Evolutionary conservation across 2,797 vertebrate species (phyloP).

Genomic region (Oryzias sinensis): DNA sequence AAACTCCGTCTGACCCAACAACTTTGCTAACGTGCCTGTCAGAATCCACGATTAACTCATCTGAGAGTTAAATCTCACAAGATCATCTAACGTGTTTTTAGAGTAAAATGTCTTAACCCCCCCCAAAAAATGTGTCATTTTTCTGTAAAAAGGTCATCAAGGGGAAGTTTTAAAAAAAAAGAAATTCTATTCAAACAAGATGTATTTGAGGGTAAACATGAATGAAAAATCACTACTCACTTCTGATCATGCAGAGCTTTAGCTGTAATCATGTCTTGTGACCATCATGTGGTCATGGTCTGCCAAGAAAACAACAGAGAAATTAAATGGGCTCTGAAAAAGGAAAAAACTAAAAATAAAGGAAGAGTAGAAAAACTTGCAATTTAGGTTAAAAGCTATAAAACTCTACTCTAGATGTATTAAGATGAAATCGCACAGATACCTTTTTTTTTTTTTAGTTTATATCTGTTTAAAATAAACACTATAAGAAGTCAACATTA

Average conservation of each 20-base stretch:
- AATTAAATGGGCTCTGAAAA: conserved; percentile 6
- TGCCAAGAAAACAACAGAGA: conserved; percentile 36
- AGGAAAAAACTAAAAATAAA: conserved; percentile 6
- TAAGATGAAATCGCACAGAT: background rate
- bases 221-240: conserved; percentile 30
- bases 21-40: conserved; percentile 28
- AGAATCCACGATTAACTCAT: conserved; percentile 9
- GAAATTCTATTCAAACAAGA: too few species aligned
- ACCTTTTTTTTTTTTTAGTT: too few species aligned
- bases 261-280: conserved; percentile 65
- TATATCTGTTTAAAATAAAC: background rate
- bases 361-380: conserved; percentile 13
- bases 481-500: background rate
- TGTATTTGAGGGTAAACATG: conserved; percentile 31
- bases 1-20: conserved; percentile 46
- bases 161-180: conserved; percentile 43
- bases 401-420: background rate
- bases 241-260: background rate
- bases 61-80: conserved; percentile 13
- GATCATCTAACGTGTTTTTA: conserved; percentile 5
- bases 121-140: background rate
- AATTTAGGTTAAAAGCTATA: background rate
- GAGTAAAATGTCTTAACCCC: background rate
- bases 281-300: conserved; percentile 68
- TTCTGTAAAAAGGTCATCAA: conserved; percentile 14